phyloP scores from a whole-genome alignment of 2,888 invertebrate species.

The Epistrophe eligans region DNA sequence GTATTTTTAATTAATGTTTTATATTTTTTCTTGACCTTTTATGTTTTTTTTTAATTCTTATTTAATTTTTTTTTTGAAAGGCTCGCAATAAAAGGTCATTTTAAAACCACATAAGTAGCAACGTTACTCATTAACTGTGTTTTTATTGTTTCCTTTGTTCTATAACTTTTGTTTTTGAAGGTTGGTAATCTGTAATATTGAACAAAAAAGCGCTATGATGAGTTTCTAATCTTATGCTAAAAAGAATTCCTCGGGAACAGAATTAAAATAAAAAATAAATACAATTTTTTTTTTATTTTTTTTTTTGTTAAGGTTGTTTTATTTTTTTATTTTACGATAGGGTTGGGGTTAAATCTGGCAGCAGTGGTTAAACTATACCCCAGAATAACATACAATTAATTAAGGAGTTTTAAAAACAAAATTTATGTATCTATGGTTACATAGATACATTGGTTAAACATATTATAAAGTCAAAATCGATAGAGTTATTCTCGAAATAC shows the following conservation, averaged over 20 bases:
- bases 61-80: conserved; percentile 18
- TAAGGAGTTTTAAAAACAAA: too few species aligned
- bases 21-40: conserved; percentile 56
- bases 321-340: not conserved
- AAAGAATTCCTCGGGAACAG: too few species aligned
- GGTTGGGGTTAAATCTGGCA: not conserved
- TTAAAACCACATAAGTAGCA: conserved; percentile 43
- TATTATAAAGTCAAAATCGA: too few species aligned
- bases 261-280: not conserved
- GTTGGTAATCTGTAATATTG: conserved; percentile 18
- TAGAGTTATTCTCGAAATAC: too few species aligned
- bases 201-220: conserved; percentile 6
- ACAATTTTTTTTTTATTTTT: not conserved
- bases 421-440: too few species aligned
- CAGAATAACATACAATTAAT: too few species aligned
- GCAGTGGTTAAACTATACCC: too few species aligned
- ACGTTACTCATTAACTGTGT: conserved; percentile 35
- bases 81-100: conserved; percentile 25
- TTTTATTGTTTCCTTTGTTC: conserved; percentile 6
- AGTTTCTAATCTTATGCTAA: not conserved
- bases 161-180: conserved; percentile 18
- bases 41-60: conserved; percentile 7
- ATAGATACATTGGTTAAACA: too few species aligned
- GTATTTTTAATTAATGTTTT: conserved; percentile 62
- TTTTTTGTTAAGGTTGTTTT: not conserved